Conservation (phyloP, 2,888 invertebrate genomes). For the Strigamia maritima region DNA sequence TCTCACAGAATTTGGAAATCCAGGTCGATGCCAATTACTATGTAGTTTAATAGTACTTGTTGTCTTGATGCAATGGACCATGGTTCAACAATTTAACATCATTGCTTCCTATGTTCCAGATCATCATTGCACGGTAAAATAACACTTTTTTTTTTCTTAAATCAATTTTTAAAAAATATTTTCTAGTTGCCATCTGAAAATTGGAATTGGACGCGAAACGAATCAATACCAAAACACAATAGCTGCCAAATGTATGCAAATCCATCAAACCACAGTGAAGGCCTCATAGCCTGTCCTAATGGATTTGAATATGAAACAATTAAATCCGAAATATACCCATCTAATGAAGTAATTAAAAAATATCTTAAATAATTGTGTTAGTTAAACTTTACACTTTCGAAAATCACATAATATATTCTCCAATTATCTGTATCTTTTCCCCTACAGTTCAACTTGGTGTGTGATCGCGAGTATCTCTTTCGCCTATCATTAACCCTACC, state of each 20-base stretch:
- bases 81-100: conserved; percentile 1
- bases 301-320: neutral
- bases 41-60: neutral
- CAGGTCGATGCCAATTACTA: neutral
- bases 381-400: too few relatives aligned
- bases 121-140: conserved; percentile 28
- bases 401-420: too few relatives aligned
- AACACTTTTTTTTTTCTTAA: neutral
- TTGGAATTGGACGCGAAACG: neutral
- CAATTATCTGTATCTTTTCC: too few relatives aligned
- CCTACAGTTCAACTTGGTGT: neutral
- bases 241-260: conserved; percentile 4
- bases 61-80: neutral
- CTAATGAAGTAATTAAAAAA: conserved; percentile 2
- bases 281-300: neutral
- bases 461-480: conserved; percentile 7
- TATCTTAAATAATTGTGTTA: neutral
- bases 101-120: neutral
- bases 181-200: neutral
- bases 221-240: neutral
- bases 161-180: neutral
- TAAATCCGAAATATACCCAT: neutral
- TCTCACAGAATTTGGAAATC: neutral
- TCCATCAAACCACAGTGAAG: conserved; percentile 23
- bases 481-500: neutral